Conservation (phyloP, 2,113 vertebrate genomes). For the Malurus melanocephalus region DNA sequence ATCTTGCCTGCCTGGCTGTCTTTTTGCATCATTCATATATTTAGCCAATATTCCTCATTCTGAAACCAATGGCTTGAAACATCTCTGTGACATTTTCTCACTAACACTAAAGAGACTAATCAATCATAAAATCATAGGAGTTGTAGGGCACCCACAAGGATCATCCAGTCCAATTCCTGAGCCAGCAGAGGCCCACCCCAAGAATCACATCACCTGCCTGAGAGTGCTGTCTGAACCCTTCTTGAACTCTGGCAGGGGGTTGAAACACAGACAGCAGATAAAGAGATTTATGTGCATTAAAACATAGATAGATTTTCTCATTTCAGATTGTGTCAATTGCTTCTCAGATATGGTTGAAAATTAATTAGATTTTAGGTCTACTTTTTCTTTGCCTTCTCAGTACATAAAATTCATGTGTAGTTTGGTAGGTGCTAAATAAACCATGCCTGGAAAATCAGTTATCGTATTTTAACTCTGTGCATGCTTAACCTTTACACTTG, state of each 20-base stretch:
- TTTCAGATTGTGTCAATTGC: not conserved
- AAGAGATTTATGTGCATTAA: not conserved
- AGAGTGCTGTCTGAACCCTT: not conserved
- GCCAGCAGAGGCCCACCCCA: not conserved
- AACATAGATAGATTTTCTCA: not conserved
- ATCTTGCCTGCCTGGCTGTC: not conserved
- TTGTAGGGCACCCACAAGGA: not conserved
- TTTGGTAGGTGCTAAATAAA: not conserved
- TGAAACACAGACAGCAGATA: not conserved
- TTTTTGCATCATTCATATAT: not conserved
- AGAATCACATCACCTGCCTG: not conserved
- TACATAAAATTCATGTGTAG: not conserved
- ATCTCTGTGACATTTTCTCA: not conserved
- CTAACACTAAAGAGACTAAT: not conserved
- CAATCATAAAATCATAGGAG: not conserved
- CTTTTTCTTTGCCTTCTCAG: not conserved
- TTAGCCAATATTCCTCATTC: not conserved
- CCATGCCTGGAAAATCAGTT: not conserved
- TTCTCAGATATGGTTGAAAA: not conserved
- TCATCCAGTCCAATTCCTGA: not conserved
- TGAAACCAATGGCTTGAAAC: not conserved
- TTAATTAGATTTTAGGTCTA: not conserved
- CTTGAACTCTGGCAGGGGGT: not conserved
- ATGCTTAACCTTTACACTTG: not conserved
- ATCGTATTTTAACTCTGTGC: not conserved